Base-by-base conservation (phyloP, 2,888 invertebrate genomes). In the Lepidochrysops patricia region DNA sequence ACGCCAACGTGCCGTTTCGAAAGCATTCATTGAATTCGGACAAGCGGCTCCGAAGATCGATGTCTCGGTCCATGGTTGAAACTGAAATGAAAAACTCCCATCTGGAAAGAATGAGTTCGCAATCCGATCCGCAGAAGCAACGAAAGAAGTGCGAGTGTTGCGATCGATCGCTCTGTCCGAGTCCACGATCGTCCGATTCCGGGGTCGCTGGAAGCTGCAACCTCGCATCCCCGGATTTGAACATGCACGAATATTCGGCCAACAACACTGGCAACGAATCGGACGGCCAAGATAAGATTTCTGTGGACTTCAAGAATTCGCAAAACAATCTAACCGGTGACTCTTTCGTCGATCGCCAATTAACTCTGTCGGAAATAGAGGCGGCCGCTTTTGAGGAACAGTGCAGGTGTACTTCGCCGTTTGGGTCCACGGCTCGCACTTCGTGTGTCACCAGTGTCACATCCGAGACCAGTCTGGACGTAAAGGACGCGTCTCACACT, bases 181-280 rank as follows among this genome's bases (percentile, higher is more conserved):
- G 94, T 78, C 93, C 93, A 0, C 88, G 94, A 64, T 94, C 94
- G 5, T 96, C 96, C 13, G 95, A 95, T 76, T 96, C 96, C 0
- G 96, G 96, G 25, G 94, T 96, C 84, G 96, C 95, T 0, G 96
- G 96, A 26, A 95, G 95, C 80, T 95, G 93, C 72, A 93, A 93
- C 60, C 87, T 94, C 63, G 91, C 94, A 4, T 94, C 94, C 0
- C 94, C 94, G 0, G 94, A 94, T 77, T 87, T 92, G n/a, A 82
- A 85, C 49, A 78, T 85, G 76, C 85, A 80, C 57, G 85, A 84
- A 58, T 80, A 78, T 63, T 68, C 74, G 2, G 70, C 75, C 25
- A 72, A 72, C n/a, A 76, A 72, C 60, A 72, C 74, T 13, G 80
- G 80, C 15, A 80, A 80, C 65, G 83, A 89, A 64, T 85, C 84